Percentiles rank a stretch among this genome's conserved stretches.
These are phyloP conservation scores for Hypena proboscidalis DNA, from an alignment of 2,888 invertebrate genomes.

Conservation along the genomic window DNA sequence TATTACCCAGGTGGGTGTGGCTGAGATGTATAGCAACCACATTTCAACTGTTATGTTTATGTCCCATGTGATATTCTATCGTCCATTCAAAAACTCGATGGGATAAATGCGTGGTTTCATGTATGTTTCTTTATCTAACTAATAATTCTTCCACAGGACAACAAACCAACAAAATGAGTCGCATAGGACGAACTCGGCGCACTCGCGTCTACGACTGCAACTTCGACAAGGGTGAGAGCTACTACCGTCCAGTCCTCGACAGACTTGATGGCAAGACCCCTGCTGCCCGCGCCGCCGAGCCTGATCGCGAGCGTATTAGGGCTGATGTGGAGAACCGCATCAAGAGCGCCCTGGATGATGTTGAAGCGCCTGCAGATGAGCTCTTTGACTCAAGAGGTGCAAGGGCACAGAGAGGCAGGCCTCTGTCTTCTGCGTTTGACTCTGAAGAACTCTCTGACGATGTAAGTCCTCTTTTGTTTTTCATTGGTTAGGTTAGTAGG, in stretches of 20 bases:
- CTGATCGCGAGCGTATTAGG: conserved; percentile 68
- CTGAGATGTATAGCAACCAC: too few relatives aligned
- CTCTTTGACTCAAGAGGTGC: conserved; percentile 88
- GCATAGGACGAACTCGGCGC: conserved; percentile 87
- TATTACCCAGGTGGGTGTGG: too few relatives aligned
- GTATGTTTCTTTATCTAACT: too few relatives aligned
- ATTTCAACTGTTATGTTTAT: conserved; percentile 2
- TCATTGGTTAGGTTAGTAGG: too few relatives aligned
- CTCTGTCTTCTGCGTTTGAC: conserved; percentile 74
- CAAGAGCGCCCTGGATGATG: conserved; percentile 65
- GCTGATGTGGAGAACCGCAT: conserved; percentile 71
- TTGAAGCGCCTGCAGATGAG: conserved; percentile 77
- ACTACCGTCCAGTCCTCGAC: conserved; percentile 92
- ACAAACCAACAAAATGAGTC: conserved; percentile 63
- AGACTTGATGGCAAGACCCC: conserved; percentile 88
- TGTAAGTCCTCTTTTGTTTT: too few relatives aligned
- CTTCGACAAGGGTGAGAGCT: conserved; percentile 93
- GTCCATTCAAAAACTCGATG: too few relatives aligned
- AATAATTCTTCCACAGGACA: conserved; percentile 16
- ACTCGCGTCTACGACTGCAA: conserved; percentile 95
- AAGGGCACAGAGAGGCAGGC: conserved; percentile 76
- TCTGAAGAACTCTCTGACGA: conserved; percentile 80
- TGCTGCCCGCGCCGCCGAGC: conserved; percentile 57
- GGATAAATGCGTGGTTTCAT: too few relatives aligned
- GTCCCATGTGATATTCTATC: too few relatives aligned